Evolutionary conservation across 2,888 invertebrate genomes (phyloP).

Genomic region (Mellilla xanthometata): DNA sequence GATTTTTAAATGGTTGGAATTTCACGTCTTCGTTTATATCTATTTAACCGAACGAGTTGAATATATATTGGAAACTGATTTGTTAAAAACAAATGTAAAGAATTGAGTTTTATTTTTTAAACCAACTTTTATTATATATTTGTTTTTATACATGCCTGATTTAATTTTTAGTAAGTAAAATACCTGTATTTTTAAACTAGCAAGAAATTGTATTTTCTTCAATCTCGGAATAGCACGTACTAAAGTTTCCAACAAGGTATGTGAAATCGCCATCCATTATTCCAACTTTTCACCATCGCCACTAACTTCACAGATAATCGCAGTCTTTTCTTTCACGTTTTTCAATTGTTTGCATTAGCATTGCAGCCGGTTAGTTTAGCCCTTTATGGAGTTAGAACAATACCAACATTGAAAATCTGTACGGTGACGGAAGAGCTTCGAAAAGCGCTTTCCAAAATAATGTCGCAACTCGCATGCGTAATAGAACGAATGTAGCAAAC

Average conservation of each 20-base stretch:
- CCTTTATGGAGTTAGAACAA: slow-evolving; percentile 19
- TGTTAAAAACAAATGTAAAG: too few species aligned
- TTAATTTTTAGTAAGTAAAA: too few species aligned
- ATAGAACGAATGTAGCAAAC: slow-evolving; percentile 16
- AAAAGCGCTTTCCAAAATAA: slow-evolving; percentile 33
- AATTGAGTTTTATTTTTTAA: too few species aligned
- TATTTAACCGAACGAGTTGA: too few species aligned
- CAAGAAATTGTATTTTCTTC: too few species aligned
- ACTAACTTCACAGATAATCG: slow-evolving; percentile 3
- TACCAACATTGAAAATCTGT: slow-evolving; percentile 23
- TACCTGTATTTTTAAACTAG: too few species aligned
- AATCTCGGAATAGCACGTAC: too few species aligned
- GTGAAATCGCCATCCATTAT: slow-evolving; percentile 2
- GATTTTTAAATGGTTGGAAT: not conserved
- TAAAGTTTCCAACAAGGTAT: slow-evolving; percentile 1
- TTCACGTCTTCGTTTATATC: too few species aligned
- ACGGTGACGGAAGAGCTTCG: slow-evolving; percentile 21
- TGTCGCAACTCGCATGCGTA: slow-evolving; percentile 30
- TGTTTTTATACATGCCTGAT: too few species aligned
- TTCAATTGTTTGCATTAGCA: slow-evolving; percentile 10
- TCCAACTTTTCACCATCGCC: not conserved
- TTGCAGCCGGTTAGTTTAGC: slow-evolving; percentile 8
- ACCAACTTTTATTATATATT: too few species aligned
- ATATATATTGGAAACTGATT: too few species aligned
- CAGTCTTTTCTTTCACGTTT: slow-evolving; percentile 8